These are phyloP conservation scores for Aegithalos caudatus DNA, from an alignment of 2,113 vertebrate species.

Conservation along the genomic window DNA sequence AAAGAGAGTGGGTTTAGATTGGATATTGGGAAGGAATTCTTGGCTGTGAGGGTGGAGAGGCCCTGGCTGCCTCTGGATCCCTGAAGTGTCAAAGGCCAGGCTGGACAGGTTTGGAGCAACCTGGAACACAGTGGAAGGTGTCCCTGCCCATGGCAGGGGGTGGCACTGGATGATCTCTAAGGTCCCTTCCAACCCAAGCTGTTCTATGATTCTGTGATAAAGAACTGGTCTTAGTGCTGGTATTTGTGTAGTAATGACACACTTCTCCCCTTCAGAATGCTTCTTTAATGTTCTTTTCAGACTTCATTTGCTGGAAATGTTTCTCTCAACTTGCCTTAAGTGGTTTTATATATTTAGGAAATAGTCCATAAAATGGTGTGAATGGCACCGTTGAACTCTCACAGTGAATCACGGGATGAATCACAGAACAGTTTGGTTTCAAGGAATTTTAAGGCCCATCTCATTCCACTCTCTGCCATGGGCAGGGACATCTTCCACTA, in stretches of 20 bases:
- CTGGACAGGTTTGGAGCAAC: fast-evolving
- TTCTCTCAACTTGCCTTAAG: not conserved
- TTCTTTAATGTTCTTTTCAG: not conserved
- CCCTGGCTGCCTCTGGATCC: not conserved
- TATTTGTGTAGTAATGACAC: not conserved
- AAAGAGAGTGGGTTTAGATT: not conserved
- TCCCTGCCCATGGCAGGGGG: not conserved
- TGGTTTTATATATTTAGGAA: not conserved
- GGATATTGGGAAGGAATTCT: not conserved
- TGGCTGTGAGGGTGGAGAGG: fast-evolving
- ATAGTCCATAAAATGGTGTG: not conserved
- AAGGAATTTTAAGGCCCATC: not conserved
- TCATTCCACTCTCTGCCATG: not conserved
- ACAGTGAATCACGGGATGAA: not conserved
- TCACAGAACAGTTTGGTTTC: not conserved
- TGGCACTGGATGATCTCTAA: not conserved
- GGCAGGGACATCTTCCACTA: not conserved
- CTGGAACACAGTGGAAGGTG: fast-evolving
- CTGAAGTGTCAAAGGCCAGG: not conserved
- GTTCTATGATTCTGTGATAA: not conserved
- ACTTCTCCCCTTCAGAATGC: not conserved
- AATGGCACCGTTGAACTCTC: not conserved
- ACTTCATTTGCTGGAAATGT: not conserved
- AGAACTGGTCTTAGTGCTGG: not conserved
- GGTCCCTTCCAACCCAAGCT: not conserved